Evolutionary conservation across 2,797 vertebrate genomes (phyloP), one percentile per base, ranked within the genome.

Genomic region (Coreius guichenoti): DNA sequence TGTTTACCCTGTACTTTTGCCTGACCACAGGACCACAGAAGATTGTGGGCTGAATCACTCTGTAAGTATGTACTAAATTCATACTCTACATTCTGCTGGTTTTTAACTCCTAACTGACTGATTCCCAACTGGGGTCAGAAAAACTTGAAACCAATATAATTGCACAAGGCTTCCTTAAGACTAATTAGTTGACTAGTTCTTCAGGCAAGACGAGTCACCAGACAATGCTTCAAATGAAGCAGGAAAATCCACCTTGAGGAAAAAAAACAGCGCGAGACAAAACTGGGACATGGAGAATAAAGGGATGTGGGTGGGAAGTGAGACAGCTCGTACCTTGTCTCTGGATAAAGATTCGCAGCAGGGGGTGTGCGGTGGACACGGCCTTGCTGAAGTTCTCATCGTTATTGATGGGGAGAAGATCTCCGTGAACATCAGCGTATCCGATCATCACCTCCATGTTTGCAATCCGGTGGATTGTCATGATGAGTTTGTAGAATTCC

Each of bases 381-480:
- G 98, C 98, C 90, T 99, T 99, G 94, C 96, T 97, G 93, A 99
- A 99, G 94, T 99, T 99, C 94, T 99, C 98, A 0, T 99, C 97
- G 0, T 99, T 99, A 93, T 99, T 99, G 92, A 99, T 99, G 12
- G 98, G 98, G 89, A 99, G 96, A 87, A 99, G 95, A 90, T 99
- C 98, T 0, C 98, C 98, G 0, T 99, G 98, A 58, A 99, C 89
- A 43, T 99, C 98, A 0, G 98, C 98, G 6, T 99, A 99, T 84
- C 98, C 97, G 0, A 99, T 97, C 96, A 98, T 97, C 92, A 99
- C 97, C 82, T 99, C 98, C 80, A 97, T 96, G 89, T 95, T 98
- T 87, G 97, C 93, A 84, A 99, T 97, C 90, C 95, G 97, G 90
- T 99, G 98, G n/a, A 98, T 95, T 90, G 97, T 97, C 90, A 99